Conservation (phyloP, 1,140 invertebrate genomes). For the Megathymus violae region DNA sequence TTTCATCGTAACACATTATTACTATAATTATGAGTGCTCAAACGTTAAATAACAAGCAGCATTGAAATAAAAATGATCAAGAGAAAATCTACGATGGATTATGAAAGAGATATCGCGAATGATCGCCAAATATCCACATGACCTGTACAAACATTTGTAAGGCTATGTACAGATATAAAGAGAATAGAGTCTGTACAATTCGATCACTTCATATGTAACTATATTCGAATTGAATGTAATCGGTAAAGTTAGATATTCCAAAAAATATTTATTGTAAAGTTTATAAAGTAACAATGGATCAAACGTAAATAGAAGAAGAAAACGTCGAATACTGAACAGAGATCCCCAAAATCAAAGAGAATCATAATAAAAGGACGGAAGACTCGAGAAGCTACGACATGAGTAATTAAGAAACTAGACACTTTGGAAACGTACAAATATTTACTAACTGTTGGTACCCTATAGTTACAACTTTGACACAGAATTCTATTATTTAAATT, state of each 20-base stretch:
- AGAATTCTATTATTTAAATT: slow-evolving; percentile 61
- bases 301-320: slow-evolving; percentile 32
- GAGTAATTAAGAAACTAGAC: slow-evolving; percentile 54
- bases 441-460: slow-evolving; percentile 71
- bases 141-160: slow-evolving; percentile 76
- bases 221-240: slow-evolving; percentile 32
- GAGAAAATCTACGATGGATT: slow-evolving; percentile 56
- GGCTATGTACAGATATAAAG: slow-evolving; percentile 53
- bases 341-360: slow-evolving; percentile 41
- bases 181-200: slow-evolving; percentile 36
- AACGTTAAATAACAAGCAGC: slow-evolving; percentile 59
- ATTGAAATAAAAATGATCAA: slow-evolving; percentile 63
- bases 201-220: slow-evolving; percentile 33
- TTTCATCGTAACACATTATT: slow-evolving; percentile 74
- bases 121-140: slow-evolving; percentile 83
- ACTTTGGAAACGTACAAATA: slow-evolving; percentile 58
- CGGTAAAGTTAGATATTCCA: slow-evolving; percentile 32
- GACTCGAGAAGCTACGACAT: slow-evolving; percentile 72
- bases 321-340: slow-evolving; percentile 28
- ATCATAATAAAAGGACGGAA: slow-evolving; percentile 76
- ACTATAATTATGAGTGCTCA: slow-evolving; percentile 60
- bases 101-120: slow-evolving; percentile 69
- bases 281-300: slow-evolving; percentile 21
- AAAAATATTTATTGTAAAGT: slow-evolving; percentile 28
- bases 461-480: slow-evolving; percentile 80